Percentiles rank a stretch among this genome's conserved stretches.
Conservation (phyloP, 2,797 vertebrate genomes). For the Pseudochromis fuscus region DNA sequence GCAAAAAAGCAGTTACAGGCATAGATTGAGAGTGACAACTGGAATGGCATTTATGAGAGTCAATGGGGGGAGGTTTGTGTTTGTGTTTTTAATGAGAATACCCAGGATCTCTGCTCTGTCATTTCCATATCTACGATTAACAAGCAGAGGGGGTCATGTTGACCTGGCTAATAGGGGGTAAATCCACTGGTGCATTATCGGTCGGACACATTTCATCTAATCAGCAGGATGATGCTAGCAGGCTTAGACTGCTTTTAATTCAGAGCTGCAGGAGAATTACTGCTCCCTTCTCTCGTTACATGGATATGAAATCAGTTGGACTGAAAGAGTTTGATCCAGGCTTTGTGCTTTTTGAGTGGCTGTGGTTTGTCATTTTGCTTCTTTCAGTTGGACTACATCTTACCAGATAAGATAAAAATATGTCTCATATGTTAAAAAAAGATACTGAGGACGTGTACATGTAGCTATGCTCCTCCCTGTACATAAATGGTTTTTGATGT, state of each 20-base stretch:
- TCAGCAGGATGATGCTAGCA: conserved; percentile 84
- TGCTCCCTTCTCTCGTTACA: conserved; percentile 67
- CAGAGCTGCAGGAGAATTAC: conserved; percentile 77
- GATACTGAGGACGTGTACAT: background rate
- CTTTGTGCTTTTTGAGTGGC: conserved; percentile 40
- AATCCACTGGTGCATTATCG: conserved; percentile 85
- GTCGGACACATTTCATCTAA: conserved; percentile 85
- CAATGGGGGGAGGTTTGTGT: conserved; percentile 43
- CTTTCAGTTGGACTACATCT: conserved; percentile 39
- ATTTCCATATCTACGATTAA: conserved; percentile 76
- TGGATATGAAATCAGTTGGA: conserved; percentile 67
- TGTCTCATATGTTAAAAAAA: background rate
- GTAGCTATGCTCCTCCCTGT: background rate
- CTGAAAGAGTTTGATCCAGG: conserved; percentile 58
- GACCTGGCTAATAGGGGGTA: conserved; percentile 84
- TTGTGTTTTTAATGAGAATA: conserved; percentile 76
- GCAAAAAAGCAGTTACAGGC: conserved; percentile 48
- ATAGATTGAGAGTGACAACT: conserved; percentile 37
- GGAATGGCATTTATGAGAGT: conserved; percentile 43
- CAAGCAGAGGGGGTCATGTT: conserved; percentile 75
- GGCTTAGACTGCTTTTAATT: conserved; percentile 84
- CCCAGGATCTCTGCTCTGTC: conserved; percentile 57
- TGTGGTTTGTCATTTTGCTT: conserved; percentile 43
- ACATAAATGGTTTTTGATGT: background rate
- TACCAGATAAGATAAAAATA: conserved; percentile 35